phyloP scores from a whole-genome alignment of 2,113 vertebrate species.

The Taurulus bubalis region DNA sequence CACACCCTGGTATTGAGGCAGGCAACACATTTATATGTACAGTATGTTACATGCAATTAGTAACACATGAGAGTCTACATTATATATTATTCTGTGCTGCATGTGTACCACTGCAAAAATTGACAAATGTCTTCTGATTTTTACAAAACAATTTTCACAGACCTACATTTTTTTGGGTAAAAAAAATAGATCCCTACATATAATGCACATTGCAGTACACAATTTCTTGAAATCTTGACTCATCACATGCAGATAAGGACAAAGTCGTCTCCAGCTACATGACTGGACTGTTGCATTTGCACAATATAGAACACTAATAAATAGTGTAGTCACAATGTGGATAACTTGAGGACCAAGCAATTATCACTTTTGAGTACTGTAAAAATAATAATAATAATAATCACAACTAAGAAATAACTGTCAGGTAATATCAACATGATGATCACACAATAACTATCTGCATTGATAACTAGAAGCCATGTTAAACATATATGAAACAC shows the following conservation, averaged over 20 bases:
- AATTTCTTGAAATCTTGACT: conserved; percentile 77
- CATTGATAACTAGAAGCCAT: conserved; percentile 29
- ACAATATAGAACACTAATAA: conserved; percentile 63
- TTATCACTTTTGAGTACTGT: conserved; percentile 19
- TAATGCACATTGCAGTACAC: conserved; percentile 82
- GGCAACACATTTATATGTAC: conserved; percentile 87
- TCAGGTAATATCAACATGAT: conserved; percentile 44
- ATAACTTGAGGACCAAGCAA: conserved; percentile 41
- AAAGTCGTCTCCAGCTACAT: conserved; percentile 56
- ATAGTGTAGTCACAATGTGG: conserved; percentile 48
- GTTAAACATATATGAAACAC: conserved; percentile 12
- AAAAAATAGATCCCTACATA: conserved; percentile 85
- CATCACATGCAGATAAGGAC: conserved; percentile 70
- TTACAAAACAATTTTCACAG: conserved; percentile 88
- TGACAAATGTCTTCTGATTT: conserved; percentile 79
- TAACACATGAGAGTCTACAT: conserved; percentile 84
- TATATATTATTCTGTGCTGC: conserved; percentile 62
- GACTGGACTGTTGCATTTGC: conserved; percentile 52
- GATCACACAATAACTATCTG: conserved; percentile 34
- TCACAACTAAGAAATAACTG: conserved; percentile 33
- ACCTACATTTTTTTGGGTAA: conserved; percentile 84
- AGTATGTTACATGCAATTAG: conserved; percentile 91
- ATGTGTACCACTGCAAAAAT: conserved; percentile 88
- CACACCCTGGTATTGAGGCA: conserved; percentile 88
- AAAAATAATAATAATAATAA: conserved; percentile 70